These are phyloP conservation scores for Bovichtus diacanthus DNA, from an alignment of 2,797 vertebrate species.

Conservation along the genomic window DNA sequence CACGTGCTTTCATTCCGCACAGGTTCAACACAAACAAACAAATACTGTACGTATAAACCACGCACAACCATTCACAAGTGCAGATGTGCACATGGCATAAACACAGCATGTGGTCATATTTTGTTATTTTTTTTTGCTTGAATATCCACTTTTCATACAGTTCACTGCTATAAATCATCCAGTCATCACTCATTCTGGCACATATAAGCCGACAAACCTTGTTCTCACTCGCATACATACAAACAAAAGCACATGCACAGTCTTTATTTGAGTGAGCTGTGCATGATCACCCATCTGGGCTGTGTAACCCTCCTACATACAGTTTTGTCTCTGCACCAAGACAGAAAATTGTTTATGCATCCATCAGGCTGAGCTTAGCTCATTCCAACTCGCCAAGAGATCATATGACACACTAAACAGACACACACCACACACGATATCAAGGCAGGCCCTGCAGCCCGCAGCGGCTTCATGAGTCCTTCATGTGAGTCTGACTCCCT, in stretches of 20 bases:
- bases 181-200: conserved; percentile 59
- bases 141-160: conserved; percentile 59
- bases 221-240: conserved; percentile 46
- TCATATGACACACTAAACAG: conserved; percentile 62
- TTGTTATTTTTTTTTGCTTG: conserved; percentile 41
- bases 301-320: conserved; percentile 39
- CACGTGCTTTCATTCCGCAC: conserved; percentile 51
- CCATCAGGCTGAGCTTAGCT: conserved; percentile 60
- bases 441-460: conserved; percentile 60
- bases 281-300: conserved; percentile 54
- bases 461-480: conserved; percentile 68
- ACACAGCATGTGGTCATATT: conserved; percentile 69
- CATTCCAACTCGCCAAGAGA: conserved; percentile 49
- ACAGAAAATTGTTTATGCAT: conserved; percentile 55
- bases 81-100: conserved; percentile 71
- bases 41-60: conserved; percentile 54
- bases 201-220: conserved; percentile 50
- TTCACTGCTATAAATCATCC: conserved; percentile 67
- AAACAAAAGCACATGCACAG: conserved; percentile 47
- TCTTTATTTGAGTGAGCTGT: conserved; percentile 47
- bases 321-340: conserved; percentile 51
- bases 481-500: conserved; percentile 71
- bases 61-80: conserved; percentile 63
- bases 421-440: conserved; percentile 69
- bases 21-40: conserved; percentile 63